Percentiles rank a stretch among this genome's conserved stretches.
Evolutionary conservation across 2,113 vertebrate species (phyloP).

Genomic region (Eurystomus gularis): DNA sequence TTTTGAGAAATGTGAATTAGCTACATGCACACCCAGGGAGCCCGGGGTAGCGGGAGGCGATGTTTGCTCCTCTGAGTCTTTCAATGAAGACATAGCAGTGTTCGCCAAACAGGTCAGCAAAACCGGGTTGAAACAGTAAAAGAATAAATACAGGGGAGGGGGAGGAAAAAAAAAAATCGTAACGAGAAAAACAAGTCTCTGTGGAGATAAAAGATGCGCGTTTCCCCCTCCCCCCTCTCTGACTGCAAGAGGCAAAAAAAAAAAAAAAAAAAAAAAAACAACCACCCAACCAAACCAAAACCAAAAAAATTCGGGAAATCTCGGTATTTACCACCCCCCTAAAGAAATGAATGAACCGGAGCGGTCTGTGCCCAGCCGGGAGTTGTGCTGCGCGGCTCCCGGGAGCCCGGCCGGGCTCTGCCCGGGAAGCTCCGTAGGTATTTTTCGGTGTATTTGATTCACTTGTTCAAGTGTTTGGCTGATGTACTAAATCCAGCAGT

Average conservation of each 20-base stretch:
- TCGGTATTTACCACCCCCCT: not conserved
- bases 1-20: slow-evolving; percentile 99
- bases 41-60: slow-evolving; percentile 99
- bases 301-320: not conserved
- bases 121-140: slow-evolving; percentile 53
- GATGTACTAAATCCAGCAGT: slow-evolving; percentile 31
- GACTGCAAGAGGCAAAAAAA: not conserved
- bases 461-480: slow-evolving; percentile 53
- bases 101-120: slow-evolving; percentile 99
- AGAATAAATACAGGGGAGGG: not conserved
- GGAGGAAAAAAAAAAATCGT: not conserved
- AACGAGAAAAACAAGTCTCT: slow-evolving; percentile 25
- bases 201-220: slow-evolving; percentile 52
- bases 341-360: not conserved
- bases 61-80: slow-evolving; percentile 98
- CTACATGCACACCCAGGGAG: slow-evolving; percentile 98
- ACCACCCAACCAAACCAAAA: not conserved
- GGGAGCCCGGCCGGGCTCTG: not conserved
- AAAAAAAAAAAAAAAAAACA: not conserved
- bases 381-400: not conserved
- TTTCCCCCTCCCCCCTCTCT: not conserved
- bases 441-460: slow-evolving; percentile 52
- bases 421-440: not conserved
- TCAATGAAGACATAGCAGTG: slow-evolving; percentile 99
- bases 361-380: not conserved